phyloP scores from a whole-genome alignment of 2,797 vertebrate genomes.

The Molossus alvarezi region DNA sequence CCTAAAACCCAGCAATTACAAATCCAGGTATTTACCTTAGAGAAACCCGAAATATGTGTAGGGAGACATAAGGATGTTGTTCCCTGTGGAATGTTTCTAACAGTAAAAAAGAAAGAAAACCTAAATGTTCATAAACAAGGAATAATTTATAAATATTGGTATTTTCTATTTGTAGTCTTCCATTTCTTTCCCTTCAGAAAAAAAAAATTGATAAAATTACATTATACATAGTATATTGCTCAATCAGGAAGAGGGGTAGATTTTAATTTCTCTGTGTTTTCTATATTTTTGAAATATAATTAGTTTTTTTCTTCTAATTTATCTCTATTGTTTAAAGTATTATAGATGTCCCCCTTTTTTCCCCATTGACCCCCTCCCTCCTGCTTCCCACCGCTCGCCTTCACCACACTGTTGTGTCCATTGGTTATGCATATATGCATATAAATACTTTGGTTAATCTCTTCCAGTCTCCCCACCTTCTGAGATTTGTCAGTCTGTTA shows the following conservation, averaged over 20 bases:
- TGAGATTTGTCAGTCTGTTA: too few species aligned
- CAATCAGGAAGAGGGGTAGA: not conserved
- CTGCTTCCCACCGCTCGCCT: too few species aligned
- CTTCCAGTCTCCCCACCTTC: too few species aligned
- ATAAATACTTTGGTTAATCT: too few species aligned
- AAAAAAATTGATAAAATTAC: not conserved
- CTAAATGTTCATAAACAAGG: not conserved
- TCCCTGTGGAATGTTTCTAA: not conserved
- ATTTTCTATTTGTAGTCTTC: slow-evolving; percentile 12
- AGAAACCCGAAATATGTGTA: not conserved
- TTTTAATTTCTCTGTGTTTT: slow-evolving; percentile 10
- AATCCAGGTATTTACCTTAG: not conserved
- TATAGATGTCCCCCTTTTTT: too few species aligned
- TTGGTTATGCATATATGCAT: too few species aligned
- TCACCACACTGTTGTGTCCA: too few species aligned
- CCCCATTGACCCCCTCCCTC: too few species aligned
- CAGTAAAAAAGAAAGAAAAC: not conserved
- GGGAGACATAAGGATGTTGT: not conserved
- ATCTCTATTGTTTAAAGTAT: too few species aligned
- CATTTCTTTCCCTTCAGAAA: slow-evolving; percentile 12
- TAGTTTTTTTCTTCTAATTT: too few species aligned
- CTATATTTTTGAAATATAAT: slow-evolving; percentile 15
- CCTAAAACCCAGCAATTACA: not conserved
- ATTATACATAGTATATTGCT: not conserved
- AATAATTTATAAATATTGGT: not conserved